Evolutionary conservation across 2,888 invertebrate genomes (phyloP).

Genomic region (Eupithecia dodoneata): DNA sequence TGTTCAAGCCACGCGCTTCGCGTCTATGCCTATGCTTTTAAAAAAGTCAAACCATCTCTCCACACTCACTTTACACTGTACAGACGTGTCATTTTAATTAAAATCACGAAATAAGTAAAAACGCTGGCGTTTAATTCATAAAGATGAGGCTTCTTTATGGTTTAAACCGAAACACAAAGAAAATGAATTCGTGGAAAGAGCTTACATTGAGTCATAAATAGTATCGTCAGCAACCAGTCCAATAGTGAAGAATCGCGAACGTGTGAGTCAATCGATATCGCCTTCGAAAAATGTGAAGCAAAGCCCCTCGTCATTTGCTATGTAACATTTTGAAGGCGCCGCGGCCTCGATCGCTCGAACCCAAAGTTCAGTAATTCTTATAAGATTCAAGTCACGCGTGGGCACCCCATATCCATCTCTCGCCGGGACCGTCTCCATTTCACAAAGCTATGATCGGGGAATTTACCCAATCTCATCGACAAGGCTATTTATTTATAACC

Average conservation of each 20-base stretch:
- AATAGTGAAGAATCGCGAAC: background rate
- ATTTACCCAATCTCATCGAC: constrained; percentile 24
- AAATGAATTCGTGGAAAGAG: too few species aligned
- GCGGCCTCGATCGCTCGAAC: constrained; percentile 8
- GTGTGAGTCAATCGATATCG: background rate
- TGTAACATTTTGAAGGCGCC: constrained; percentile 17
- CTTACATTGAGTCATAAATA: background rate
- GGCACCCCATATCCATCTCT: constrained; percentile 33
- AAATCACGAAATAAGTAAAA: too few species aligned
- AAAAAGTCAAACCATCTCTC: too few species aligned
- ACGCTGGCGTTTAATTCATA: too few species aligned
- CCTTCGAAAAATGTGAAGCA: constrained; percentile 5
- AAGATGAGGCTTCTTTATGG: too few species aligned
- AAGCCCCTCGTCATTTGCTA: constrained; percentile 2
- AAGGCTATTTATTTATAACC: background rate
- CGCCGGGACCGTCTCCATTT: constrained; percentile 27
- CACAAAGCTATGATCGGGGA: constrained; percentile 24
- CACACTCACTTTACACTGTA: too few species aligned
- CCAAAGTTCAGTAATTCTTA: constrained; percentile 20
- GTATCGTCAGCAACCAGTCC: background rate
- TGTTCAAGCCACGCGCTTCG: too few species aligned
- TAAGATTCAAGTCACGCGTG: constrained; percentile 34
- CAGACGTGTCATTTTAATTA: too few species aligned
- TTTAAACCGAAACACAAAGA: too few species aligned
- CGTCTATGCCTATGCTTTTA: too few species aligned